Evolutionary conservation across 2,888 invertebrate genomes (phyloP).

Genomic region (Priocnemis perturbator): DNA sequence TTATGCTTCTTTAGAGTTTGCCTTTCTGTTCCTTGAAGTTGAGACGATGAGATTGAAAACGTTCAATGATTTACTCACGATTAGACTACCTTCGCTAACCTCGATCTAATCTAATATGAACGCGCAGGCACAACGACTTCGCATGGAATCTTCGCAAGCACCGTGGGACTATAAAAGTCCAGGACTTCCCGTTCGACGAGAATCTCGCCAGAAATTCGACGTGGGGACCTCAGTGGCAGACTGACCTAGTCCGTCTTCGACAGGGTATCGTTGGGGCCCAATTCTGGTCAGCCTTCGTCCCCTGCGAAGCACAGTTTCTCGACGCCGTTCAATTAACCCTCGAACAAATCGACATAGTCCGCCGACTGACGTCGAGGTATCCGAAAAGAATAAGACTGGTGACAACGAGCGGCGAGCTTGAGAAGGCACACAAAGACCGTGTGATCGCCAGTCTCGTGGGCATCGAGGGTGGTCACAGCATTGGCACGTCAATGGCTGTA

Average conservation of each 20-base stretch:
- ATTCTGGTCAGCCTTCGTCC: slow-evolving; percentile 76
- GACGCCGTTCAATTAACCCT: slow-evolving; percentile 82
- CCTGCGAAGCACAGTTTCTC: slow-evolving; percentile 80
- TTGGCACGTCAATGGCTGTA: slow-evolving; percentile 82
- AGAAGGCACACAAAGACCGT: slow-evolving; percentile 79
- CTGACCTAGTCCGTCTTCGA: slow-evolving; percentile 76
- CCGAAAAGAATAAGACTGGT: slow-evolving; percentile 77
- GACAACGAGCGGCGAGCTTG: slow-evolving; percentile 78
- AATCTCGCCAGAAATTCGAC: slow-evolving; percentile 69
- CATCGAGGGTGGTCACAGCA: slow-evolving; percentile 82
- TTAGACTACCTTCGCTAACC: too few species aligned
- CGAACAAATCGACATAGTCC: slow-evolving; percentile 82
- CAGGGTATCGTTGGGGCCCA: slow-evolving; percentile 77
- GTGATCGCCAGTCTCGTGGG: slow-evolving; percentile 81
- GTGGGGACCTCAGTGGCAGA: slow-evolving; percentile 75
- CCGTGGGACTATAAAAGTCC: slow-evolving; percentile 69
- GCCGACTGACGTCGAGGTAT: slow-evolving; percentile 78
- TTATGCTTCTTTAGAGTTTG: too few species aligned
- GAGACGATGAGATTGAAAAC: neutral
- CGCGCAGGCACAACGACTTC: slow-evolving; percentile 73
- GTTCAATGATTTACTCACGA: too few species aligned
- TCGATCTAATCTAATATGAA: neutral
- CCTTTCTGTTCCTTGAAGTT: too few species aligned
- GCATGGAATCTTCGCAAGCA: slow-evolving; percentile 74
- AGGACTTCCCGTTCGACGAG: slow-evolving; percentile 73